phyloP scores from a whole-genome alignment of 2,797 vertebrate genomes.

The Pseudochaenichthys georgianus region DNA sequence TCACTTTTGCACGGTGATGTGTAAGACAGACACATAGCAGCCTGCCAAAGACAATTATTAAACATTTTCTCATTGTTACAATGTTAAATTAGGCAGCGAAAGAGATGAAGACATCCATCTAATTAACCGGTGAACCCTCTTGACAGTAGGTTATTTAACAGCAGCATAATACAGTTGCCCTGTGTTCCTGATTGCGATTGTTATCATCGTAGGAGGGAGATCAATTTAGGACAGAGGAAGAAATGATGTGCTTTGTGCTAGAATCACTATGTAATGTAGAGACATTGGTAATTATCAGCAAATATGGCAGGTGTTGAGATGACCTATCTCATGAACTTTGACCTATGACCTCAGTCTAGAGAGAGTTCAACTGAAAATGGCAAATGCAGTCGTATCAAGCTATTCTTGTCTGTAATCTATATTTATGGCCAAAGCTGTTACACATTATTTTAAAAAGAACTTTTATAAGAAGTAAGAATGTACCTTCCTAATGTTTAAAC shows the following conservation, averaged over 20 bases:
- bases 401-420: not conserved
- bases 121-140: conserved; percentile 58
- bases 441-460: not conserved
- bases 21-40: conserved; percentile 52
- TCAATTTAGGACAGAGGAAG: not conserved
- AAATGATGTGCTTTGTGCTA: not conserved
- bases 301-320: conserved; percentile 16
- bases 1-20: conserved; percentile 43
- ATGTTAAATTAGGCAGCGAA: conserved; percentile 67
- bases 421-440: not conserved
- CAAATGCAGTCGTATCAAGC: not conserved
- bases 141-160: conserved; percentile 53
- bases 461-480: not conserved
- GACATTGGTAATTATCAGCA: conserved; percentile 6
- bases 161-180: conserved; percentile 28
- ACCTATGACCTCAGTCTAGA: conserved; percentile 21
- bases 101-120: conserved; percentile 53
- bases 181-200: conserved; percentile 23
- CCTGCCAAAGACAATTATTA: conserved; percentile 55
- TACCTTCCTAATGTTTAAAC: not conserved
- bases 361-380: conserved; percentile 2
- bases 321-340: conserved; percentile 15
- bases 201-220: not conserved
- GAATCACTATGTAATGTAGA: conserved; percentile 7
- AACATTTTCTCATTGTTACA: conserved; percentile 51